Base-by-base conservation (phyloP, 2,888 invertebrate species). In the Platypus cylindrus region DNA sequence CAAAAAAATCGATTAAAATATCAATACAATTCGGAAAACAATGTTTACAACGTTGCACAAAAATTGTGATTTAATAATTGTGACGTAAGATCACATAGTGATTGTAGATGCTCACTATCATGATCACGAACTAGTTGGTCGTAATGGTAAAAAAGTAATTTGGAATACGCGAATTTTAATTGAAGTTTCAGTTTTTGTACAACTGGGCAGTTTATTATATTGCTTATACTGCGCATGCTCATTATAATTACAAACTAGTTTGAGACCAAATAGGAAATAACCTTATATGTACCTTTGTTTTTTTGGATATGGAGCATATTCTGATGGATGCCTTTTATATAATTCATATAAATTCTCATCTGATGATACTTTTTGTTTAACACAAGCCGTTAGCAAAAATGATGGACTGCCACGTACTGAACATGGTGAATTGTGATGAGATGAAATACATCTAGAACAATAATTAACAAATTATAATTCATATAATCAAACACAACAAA, bases 331-430 rank as follows among this genome's bases (percentile, higher is more conserved):
- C 34, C 63, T 53, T 31, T 50, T 53, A 40, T 63, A 61, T 22
- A 67, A 48, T 42, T 67, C 67, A 59, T 75, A 73, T 53, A 87
- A 70, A 59, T 87, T 87, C 65, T 89, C 87, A 64, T 89, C 87
- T 49, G 86, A 86, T 48, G 87, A 85, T 48, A 79, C 81, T 55
- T 84, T 76, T 54, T 83, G 73, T 45, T 85, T 75, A 50, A 87
- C 85, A 64, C 87, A 89, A 44, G 84, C 85, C 51, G 87, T 86
- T 53, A 89, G 66, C 54, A 87, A 75, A 4, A 49, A 50, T 5
- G 50, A 45, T 48, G 83, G 81, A n/a, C 66, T 62, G n/a, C n/a
- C n/a, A 25, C 69, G 54, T 51, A 72, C 71, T 24, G 72, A 62
- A 62, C 78, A 72, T 41, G 78, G 76, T 46, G 78, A 78, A 49